Base-by-base conservation (phyloP, 2,113 vertebrate species). In the Progne subis region DNA sequence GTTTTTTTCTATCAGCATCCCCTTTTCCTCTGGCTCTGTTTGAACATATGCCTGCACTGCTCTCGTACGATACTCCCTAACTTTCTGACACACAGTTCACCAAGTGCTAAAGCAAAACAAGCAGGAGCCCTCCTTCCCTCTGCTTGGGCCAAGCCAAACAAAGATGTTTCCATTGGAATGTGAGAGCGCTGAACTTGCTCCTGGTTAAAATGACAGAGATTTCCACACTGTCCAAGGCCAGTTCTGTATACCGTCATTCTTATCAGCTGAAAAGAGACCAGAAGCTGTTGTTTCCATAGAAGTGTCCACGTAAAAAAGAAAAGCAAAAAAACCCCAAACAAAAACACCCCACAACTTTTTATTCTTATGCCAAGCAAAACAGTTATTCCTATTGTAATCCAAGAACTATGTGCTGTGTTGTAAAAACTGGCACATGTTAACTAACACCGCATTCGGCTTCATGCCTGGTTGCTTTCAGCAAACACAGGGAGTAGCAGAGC, bases 301-400 rank as follows among this genome's bases (percentile, higher is more conserved):
- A 95, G 80, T 72, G 76, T 96, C 87, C 34, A 14, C 76, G 46
- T 57, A 24, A 28, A 41, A 47, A 46, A 28, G 5, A 24, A 39
- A 28, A 8, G 5, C 8, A 11, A 9, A 23, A 46, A 32, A 32
- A 31, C 0, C 47, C 64, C 55, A 69, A 82, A 57, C 28, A 64
- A 49, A 81, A 81, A 21, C 57, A 50, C 21, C 23, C 15, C 50
- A 37, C 17, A 47, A 14, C 18, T 81, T 90, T 95, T 94, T 92
- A 86, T 96, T 95, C 90, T 71, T 72, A 55, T 90, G 97, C 97
- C 98, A 98, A 98, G 57, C 46, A 91, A 97, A 98, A 92, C 93
- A 97, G 59, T 84, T 91, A 85, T 85, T 97, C 67, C 61, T 91
- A 34, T 87, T 92, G 94, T 89, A 92, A 95, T 93, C 72, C 79